Percentiles rank a stretch among this genome's conserved stretches.
Conservation (phyloP, 2,113 vertebrate genomes). For the Zootoca vivipara region DNA sequence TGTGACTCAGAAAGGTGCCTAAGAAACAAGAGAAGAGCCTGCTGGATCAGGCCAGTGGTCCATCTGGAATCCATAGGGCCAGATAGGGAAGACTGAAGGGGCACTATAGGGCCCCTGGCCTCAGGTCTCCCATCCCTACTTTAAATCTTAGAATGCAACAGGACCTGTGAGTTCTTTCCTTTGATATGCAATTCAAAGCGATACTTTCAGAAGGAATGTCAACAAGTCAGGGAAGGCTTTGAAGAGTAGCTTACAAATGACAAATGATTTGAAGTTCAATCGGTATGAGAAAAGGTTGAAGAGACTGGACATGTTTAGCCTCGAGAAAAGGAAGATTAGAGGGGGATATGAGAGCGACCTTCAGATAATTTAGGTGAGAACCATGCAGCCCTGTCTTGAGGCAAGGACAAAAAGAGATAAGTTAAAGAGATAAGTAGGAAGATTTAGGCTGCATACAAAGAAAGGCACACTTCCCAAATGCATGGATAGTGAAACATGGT, state of each 20-base stretch:
- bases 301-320: conserved; percentile 3
- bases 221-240: not conserved
- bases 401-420: conserved; percentile 13
- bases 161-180: not conserved
- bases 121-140: no score
- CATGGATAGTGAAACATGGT: not conserved
- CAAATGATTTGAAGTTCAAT: not conserved
- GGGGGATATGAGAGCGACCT: not conserved
- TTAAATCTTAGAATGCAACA: no score
- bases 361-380: conserved; percentile 1
- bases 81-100: no score
- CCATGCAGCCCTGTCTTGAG: not conserved
- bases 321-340: not conserved
- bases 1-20: no score
- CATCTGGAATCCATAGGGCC: no score
- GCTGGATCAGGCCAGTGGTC: no score
- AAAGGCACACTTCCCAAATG: not conserved
- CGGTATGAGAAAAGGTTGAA: not conserved
- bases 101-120: no score
- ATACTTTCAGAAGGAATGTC: not conserved
- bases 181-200: not conserved
- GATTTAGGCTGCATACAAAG: not conserved
- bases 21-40: no score
- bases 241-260: not conserved
- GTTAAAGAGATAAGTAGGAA: not conserved